Evolutionary conservation across 2,797 vertebrate genomes (phyloP).

Genomic region (Falco columbarius): DNA sequence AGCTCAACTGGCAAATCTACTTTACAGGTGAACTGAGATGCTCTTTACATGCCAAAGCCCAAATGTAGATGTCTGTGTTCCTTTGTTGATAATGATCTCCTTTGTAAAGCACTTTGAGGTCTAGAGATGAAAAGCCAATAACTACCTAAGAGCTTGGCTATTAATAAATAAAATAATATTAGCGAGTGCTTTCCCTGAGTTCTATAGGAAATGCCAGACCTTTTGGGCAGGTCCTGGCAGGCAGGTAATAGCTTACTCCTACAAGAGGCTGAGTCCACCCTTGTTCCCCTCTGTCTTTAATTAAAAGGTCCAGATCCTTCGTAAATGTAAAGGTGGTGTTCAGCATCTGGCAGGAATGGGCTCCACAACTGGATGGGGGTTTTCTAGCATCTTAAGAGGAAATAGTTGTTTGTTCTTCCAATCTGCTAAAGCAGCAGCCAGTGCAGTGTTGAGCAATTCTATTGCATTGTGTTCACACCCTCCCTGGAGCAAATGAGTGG

Average conservation of each 20-base stretch:
- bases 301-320: not conserved
- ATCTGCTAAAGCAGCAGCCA: not conserved
- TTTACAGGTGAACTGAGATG: not conserved
- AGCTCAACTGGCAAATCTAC: not conserved
- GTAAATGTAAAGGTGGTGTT: not conserved
- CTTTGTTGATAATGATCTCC: slow-evolving; percentile 18
- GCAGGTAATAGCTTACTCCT: not conserved
- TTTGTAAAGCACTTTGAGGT: slow-evolving; percentile 13
- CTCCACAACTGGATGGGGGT: not conserved
- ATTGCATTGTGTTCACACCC: not conserved
- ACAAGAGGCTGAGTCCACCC: not conserved
- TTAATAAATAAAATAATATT: slow-evolving; percentile 20
- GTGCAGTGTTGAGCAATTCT: not conserved
- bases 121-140: not conserved
- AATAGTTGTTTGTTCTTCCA: not conserved
- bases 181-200: not conserved
- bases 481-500: not conserved
- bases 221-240: not conserved
- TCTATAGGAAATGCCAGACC: not conserved
- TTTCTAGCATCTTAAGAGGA: not conserved
- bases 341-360: not conserved
- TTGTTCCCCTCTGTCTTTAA: not conserved
- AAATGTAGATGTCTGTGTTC: not conserved
- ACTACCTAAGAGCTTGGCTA: not conserved
- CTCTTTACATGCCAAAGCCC: not conserved